Evolutionary conservation across 2,113 vertebrate genomes (phyloP), one percentile per base, ranked within the genome.

Genomic region (Prietella phreatophila): DNA sequence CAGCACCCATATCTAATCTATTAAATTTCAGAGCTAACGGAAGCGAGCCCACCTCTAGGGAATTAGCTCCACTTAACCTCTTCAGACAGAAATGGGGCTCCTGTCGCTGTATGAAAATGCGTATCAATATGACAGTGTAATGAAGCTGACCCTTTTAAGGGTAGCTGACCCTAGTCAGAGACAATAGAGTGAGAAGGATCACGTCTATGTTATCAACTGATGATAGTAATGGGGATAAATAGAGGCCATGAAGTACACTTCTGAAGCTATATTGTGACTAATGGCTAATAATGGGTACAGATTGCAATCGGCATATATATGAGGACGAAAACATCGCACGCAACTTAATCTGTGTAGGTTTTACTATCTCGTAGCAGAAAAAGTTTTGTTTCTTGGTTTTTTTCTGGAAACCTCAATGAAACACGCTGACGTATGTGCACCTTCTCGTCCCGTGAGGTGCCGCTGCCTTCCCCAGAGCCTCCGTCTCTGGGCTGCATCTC

Each of bases 401-500:
- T 56, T 30, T 6, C 33, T 36, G 2, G 3, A 58, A 79, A 79
- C 0, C 27, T 53, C 4, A 27, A 53, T 19, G 30, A 78, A 80
- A n/a, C 27, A 55, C 50, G 55, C n/a, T 50, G 27, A 55, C 47
- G 17, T 42, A n/a, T 69, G n/a, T 22, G 22, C 58, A 99, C 98
- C 97, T 95, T 98, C 83, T 99, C 97, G 76, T 99, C 97, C 1
- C 94, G 90, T 0, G 94, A 94, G 2, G 84, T 89, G 0, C 91
- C 92, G 0, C 88, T 92, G 42, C 96, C 96, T 0, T 96, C 95
- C 0, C 95, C 93, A 0, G 15, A 30, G 2, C 91, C 96, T 84
- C 92, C 89, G 83, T 97, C 95, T 1, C 92, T 91, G n/a, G 98
- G 97, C 93, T 98, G 98, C 96, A 99, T 95, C 93, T 97, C 98